Evolutionary conservation across 2,113 vertebrate species (phyloP), one percentile per base, ranked within the genome.

Genomic region (Sialia sialis): DNA sequence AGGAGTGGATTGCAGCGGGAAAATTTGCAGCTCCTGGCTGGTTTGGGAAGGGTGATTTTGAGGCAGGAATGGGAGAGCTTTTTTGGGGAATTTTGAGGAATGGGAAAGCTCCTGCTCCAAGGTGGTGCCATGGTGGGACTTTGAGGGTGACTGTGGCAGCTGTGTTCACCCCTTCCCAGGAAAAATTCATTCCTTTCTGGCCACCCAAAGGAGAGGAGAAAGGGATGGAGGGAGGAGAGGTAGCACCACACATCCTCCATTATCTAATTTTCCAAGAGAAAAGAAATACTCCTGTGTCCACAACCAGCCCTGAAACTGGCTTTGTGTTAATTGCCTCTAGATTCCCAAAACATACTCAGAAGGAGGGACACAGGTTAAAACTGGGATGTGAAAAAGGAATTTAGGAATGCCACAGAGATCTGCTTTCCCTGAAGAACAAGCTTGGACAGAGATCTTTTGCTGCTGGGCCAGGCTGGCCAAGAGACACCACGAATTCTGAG

Each of bases 111-210:
- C 39, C 54, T 67, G 30, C n/a, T 67, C 52, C 29, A 3, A n/a
- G 49, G 26, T 22, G 67, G 10, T 44, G 38, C 16, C 6, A 6
- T 1, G 16, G 26, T 32, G 51, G 39, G 63, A 73, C 5, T 6
- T 69, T 16, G 9, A 1, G 5, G 26, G 30, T 54, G 32, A 83
- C 36, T 0, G 0, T 69, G 67, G 32, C 8, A 63, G 41, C 16
- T 0, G 1, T 12, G 11, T 64, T 44, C 9, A 9, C 1, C 8
- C 5, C 26, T 68, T 76, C 10, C 58, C 54, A 38, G 59, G 22
- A 68, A 34, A 80, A 92, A 64, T 1, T 7, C 0, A 2, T 34
- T 83, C 14, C 13, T 6, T 79, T 52, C 54, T 62, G 39, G 23
- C 3, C 16, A 21, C 17, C 1, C 11, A 25, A 62, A 52, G 48